phyloP scores from a whole-genome alignment of 2,797 vertebrate genomes.

The Coendou prehensilis region DNA sequence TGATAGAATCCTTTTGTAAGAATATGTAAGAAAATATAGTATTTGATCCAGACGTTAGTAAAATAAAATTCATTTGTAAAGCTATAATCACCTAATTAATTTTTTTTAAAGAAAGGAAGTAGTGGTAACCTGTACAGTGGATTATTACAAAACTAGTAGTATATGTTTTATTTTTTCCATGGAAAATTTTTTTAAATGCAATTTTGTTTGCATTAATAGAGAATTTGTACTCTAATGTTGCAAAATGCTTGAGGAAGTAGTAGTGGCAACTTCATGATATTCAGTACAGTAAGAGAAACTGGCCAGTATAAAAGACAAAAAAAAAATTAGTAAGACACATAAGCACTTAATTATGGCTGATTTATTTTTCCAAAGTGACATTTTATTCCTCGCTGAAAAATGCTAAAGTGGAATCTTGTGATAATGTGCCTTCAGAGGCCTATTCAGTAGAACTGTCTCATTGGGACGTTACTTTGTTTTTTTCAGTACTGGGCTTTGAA shows the following conservation, averaged over 20 bases:
- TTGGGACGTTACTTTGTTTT: background rate
- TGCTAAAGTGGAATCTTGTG: background rate
- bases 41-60: conserved; percentile 4
- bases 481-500: background rate
- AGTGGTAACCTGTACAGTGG: background rate
- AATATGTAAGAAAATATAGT: conserved; percentile 22
- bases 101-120: conserved; percentile 42
- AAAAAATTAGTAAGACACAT: background rate
- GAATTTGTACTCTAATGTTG: conserved; percentile 32
- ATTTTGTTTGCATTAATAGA: conserved; percentile 42
- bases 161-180: conserved; percentile 45
- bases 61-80: conserved; percentile 15
- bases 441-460: background rate
- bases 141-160: conserved; percentile 10
- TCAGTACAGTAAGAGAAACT: background rate
- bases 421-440: background rate
- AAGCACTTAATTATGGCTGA: conserved; percentile 32
- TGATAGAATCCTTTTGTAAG: conserved; percentile 1
- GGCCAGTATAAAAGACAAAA: background rate
- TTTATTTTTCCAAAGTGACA: conserved; percentile 46
- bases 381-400: conserved; percentile 27
- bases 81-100: background rate
- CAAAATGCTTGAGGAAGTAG: conserved; percentile 16
- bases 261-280: background rate
- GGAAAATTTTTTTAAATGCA: conserved; percentile 29